Conservation (phyloP, 2,797 vertebrate genomes). For the Tinamus major region DNA sequence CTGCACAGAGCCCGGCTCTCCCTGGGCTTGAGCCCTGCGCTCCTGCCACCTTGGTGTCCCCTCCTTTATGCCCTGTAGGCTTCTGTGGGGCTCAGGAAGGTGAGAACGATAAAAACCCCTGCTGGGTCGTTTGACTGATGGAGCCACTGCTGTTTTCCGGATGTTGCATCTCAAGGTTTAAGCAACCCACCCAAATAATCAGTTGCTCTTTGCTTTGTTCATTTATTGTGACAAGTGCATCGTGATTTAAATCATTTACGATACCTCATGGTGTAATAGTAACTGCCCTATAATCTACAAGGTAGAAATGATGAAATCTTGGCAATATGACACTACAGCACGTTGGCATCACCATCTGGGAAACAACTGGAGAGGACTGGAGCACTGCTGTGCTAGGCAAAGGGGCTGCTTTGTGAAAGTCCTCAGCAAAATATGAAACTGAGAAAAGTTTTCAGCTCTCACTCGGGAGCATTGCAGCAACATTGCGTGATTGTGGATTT, state of each 20-base stretch:
- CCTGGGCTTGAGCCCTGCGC: not conserved
- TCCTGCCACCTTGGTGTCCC: not conserved
- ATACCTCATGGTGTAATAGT: not conserved
- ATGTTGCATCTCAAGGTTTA: not conserved
- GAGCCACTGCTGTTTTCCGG: not conserved
- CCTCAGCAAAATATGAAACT: not conserved
- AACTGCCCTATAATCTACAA: not conserved
- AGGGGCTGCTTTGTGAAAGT: not conserved
- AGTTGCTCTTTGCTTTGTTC: not conserved
- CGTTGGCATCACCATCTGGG: fast-evolving
- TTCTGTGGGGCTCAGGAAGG: not conserved
- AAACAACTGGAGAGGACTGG: not conserved
- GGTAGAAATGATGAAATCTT: not conserved
- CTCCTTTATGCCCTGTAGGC: not conserved
- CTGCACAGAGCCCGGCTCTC: not conserved
- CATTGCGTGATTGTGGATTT: not conserved
- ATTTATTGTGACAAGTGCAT: not conserved
- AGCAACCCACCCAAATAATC: not conserved
- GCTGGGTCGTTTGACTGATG: not conserved
- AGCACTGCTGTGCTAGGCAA: not conserved
- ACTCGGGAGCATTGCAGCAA: not conserved
- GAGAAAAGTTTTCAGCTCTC: not conserved
- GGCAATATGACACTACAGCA: not conserved
- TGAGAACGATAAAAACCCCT: not conserved
- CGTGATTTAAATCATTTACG: not conserved